Conservation (phyloP, 2,888 invertebrate species). For the Drosophila austrosaltans region DNA sequence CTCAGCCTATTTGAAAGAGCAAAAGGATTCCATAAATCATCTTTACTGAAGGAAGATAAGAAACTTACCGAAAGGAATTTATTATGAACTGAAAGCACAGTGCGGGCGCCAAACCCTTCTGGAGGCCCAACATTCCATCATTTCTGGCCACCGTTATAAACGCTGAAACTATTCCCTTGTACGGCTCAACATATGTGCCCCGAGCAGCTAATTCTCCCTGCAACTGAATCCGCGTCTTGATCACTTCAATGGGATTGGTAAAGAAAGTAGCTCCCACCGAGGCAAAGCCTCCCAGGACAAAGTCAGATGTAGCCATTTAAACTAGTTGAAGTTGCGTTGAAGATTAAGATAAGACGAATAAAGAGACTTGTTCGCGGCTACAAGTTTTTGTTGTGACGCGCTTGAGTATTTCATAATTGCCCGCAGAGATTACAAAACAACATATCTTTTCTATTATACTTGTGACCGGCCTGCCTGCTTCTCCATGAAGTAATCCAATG, state of each 20-base stretch:
- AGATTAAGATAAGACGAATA: conserved; percentile 1
- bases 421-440: conserved; percentile 31
- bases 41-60: fast-evolving
- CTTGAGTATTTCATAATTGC: conserved; percentile 10
- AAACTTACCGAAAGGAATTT: conserved; percentile 86
- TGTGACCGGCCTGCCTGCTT: background rate
- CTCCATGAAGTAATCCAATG: conserved; percentile 24
- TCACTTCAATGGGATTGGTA: conserved; percentile 92
- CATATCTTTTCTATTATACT: conserved; percentile 24
- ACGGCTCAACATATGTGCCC: conserved; percentile 89
- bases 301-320: conserved; percentile 77
- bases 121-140: conserved; percentile 91
- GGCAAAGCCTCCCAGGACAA: conserved; percentile 87
- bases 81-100: conserved; percentile 94
- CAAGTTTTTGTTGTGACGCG: background rate
- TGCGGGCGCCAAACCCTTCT: conserved; percentile 93
- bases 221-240: conserved; percentile 94
- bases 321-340: background rate
- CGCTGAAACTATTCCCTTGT: conserved; percentile 91
- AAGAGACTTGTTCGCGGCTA: conserved; percentile 22
- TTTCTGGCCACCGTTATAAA: conserved; percentile 90
- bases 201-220: conserved; percentile 92
- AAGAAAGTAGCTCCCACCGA: conserved; percentile 93
- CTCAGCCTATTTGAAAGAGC: conserved; percentile 85
- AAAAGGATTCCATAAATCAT: background rate